Conservation (phyloP, 2,113 vertebrate genomes). For the Hyperoodon ampullatus region DNA sequence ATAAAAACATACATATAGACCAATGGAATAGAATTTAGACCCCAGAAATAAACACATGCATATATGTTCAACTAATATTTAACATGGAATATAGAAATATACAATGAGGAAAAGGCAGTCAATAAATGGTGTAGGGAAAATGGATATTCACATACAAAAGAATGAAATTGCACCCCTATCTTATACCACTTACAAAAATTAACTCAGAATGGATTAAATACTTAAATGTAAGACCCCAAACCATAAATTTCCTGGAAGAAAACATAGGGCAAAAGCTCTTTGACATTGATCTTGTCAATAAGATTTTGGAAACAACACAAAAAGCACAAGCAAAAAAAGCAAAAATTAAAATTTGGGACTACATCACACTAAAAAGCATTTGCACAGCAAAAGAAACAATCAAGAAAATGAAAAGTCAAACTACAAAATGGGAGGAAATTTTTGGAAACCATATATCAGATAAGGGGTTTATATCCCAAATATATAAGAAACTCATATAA, state of each 20-base stretch:
- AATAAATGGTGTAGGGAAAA: neutral
- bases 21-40: neutral
- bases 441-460: neutral
- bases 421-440: neutral
- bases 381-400: neutral
- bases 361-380: neutral
- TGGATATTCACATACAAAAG: neutral
- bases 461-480: neutral
- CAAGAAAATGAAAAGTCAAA: neutral
- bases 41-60: neutral
- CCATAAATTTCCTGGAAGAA: neutral
- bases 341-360: neutral
- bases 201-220: neutral
- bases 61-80: no score
- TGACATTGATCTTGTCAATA: neutral
- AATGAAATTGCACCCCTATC: neutral
- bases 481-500: no score
- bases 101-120: neutral
- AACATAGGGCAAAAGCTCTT: neutral
- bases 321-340: neutral
- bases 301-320: neutral
- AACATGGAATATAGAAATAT: neutral
- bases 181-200: neutral
- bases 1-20: neutral
- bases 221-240: neutral